Conservation (phyloP, 2,113 vertebrate genomes). For the Sakesphorus luctuosus region DNA sequence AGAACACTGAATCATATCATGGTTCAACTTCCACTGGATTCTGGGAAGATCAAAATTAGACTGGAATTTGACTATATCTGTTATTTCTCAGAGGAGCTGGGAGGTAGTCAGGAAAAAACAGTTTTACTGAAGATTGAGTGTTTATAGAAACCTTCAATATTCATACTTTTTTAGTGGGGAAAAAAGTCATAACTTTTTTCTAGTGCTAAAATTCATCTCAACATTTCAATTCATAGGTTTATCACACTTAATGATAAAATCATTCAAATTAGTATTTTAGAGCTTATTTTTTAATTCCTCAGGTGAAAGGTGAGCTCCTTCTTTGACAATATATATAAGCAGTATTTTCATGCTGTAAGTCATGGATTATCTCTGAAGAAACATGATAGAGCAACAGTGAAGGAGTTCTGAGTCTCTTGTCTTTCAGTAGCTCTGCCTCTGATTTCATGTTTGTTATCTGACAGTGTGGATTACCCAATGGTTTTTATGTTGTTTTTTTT, state of each 20-base stretch:
- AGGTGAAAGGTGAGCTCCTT: not conserved
- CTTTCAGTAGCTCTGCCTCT: not conserved
- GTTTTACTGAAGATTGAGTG: not conserved
- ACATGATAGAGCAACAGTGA: not conserved
- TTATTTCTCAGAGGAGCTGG: not conserved
- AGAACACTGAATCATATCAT: not conserved
- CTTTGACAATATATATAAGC: not conserved
- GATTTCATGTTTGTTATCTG: not conserved
- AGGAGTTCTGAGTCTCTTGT: not conserved
- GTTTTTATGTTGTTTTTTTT: no score
- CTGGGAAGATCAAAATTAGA: not conserved
- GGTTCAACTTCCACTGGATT: not conserved
- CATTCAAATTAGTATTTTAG: not conserved
- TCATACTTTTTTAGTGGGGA: not conserved
- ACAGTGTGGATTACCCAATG: not conserved
- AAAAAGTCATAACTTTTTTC: not conserved
- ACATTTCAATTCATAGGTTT: not conserved
- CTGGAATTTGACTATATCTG: not conserved
- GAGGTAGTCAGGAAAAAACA: not conserved
- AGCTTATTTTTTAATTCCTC: not conserved
- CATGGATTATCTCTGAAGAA: not conserved
- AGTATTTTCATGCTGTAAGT: not conserved
- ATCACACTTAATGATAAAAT: not conserved
- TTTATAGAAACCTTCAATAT: not conserved
- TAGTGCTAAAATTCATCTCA: not conserved